Evolutionary conservation across 1,140 invertebrate genomes (phyloP).

Genomic region (Eciton burchellii): DNA sequence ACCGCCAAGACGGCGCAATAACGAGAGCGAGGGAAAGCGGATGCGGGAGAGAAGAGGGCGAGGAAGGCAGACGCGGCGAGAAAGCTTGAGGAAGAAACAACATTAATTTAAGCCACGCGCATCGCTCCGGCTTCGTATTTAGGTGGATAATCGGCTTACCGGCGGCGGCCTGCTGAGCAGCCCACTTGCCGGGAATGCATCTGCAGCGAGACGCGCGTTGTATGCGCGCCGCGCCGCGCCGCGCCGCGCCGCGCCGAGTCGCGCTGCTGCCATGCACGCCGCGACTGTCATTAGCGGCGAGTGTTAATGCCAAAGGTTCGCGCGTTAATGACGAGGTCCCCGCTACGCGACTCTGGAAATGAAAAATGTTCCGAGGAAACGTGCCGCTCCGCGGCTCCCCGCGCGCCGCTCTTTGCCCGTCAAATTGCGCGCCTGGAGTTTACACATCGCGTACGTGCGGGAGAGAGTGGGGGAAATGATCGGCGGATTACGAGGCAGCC

Average conservation of each 20-base stretch:
- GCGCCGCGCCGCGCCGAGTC: conserved; percentile 6
- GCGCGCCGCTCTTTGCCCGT: conserved; percentile 28
- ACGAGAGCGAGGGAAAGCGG: conserved; percentile 8
- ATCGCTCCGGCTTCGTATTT: conserved; percentile 85
- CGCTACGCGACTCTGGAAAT: conserved; percentile 18
- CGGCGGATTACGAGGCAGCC: conserved; percentile 24
- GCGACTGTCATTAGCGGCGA: conserved; percentile 78
- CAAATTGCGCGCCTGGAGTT: conserved; percentile 46
- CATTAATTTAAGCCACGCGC: conserved; percentile 84
- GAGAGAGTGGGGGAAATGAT: conserved; percentile 25
- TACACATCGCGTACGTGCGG: background rate
- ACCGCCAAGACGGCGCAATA: conserved; percentile 8
- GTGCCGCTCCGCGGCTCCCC: conserved; percentile 16
- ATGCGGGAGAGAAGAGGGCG: too few relatives aligned
- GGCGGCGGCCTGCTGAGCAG: conserved; percentile 77
- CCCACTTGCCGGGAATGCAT: conserved; percentile 79
- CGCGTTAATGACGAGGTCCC: conserved; percentile 59
- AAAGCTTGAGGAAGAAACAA: conserved; percentile 72
- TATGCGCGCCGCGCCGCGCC: conserved; percentile 35
- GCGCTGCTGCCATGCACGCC: conserved; percentile 46
- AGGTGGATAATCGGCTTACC: conserved; percentile 85
- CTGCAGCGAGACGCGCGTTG: conserved; percentile 64
- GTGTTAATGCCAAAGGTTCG: conserved; percentile 67
- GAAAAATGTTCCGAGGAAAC: conserved; percentile 29
- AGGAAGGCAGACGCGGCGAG: conserved; percentile 34